Evolutionary conservation across 2,888 invertebrate species (phyloP), one percentile per base, ranked within the genome.

Genomic region (Lycia hirtaria): DNA sequence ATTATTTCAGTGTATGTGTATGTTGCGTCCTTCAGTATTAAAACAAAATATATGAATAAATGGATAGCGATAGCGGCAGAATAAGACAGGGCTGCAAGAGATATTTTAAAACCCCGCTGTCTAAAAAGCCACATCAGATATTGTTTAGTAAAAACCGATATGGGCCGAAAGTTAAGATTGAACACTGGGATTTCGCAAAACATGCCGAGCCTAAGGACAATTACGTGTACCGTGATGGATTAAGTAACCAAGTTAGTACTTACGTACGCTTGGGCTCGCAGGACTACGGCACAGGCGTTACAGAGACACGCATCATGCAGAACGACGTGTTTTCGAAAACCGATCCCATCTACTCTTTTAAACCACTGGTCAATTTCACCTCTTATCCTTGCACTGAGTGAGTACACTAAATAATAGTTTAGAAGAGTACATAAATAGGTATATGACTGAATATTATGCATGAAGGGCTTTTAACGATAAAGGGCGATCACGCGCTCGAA

Each of bases 311-410:
- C 3, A 77, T 83, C 60, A 93, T 92, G 92, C 76, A 89, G n/a
- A 81, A 83, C 20, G 84, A 93, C 73, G 72, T 92, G 10, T 85
- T 81, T 58, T 76, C 75, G 1, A 92, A 86, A 73, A 81, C 85
- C 1, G 81, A 89, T 47, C 87, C 90, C 0, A 64, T 84, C n/a
- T 87, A 88, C 67, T 76, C 86, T 5, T 89, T 87, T 63, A 91
- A 86, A 53, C 88, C 91, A 2, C 78, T 91, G 7, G 90, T 89
- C 45, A 91, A 91, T 64, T 91, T 90, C 60, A 92, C 90, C 5
- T 92, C 90, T 0, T 90, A 91, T 71, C 88, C 90, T 3, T 89
- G 89, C 55, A 91, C 91, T 9, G 90, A 92, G 91, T 90, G 78
- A 88, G 89, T 63, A 54, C 6, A n/a, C n/a, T n/a, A n/a, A n/a